Evolutionary conservation across 2,888 invertebrate species (phyloP).

Genomic region (Cephus sareptanus): DNA sequence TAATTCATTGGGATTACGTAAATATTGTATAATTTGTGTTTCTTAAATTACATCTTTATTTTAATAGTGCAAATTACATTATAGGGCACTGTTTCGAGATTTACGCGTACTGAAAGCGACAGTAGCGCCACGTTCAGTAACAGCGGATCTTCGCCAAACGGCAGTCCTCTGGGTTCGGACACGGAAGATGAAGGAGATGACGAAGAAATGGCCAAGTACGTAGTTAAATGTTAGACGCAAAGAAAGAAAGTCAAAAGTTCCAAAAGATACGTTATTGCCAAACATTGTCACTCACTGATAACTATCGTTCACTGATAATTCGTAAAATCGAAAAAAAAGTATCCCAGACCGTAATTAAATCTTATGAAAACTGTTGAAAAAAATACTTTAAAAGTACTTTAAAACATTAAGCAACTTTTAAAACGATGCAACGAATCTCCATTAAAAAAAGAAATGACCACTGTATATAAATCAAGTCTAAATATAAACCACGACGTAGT

Average conservation of each 20-base stretch:
- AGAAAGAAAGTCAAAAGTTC: accelerated
- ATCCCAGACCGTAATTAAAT: neutral
- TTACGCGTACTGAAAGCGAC: constrained; percentile 57
- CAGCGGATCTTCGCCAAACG: constrained; percentile 62
- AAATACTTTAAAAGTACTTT: neutral
- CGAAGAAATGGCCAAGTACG: constrained; percentile 60
- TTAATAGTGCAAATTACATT: constrained; percentile 11
- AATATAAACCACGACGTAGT: neutral
- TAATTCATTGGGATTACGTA: neutral
- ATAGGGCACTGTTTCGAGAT: constrained; percentile 50
- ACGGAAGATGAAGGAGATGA: constrained; percentile 61
- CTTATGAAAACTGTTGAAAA: neutral
- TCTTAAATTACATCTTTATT: neutral
- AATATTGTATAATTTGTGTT: neutral
- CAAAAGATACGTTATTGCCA: neutral
- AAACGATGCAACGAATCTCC: neutral
- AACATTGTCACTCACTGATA: neutral
- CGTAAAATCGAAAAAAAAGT: neutral
- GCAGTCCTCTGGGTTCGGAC: constrained; percentile 61
- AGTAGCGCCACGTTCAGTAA: constrained; percentile 67
- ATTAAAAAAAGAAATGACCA: neutral
- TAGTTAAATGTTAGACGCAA: constrained; percentile 1
- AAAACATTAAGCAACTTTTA: neutral
- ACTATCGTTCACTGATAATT: neutral
- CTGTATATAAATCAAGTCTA: neutral